phyloP scores from a whole-genome alignment of 2,888 invertebrate species.

The Odontomyia ornata region DNA sequence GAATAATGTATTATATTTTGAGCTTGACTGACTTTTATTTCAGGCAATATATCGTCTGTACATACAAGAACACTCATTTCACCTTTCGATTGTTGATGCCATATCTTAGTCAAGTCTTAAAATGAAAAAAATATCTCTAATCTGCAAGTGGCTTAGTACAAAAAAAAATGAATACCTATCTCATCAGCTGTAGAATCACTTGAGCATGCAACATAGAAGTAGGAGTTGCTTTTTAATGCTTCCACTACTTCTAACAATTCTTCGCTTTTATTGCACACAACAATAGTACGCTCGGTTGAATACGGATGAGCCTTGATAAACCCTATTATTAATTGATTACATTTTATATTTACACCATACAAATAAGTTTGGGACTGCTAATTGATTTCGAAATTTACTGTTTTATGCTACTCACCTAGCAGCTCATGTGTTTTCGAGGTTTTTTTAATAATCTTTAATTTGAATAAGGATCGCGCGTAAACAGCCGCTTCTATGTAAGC shows the following conservation, averaged over 20 bases:
- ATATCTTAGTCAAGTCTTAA: conserved; percentile 44
- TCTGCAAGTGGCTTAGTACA: too few species aligned
- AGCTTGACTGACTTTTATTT: conserved; percentile 73
- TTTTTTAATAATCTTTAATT: conserved; percentile 60
- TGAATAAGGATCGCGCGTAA: conserved; percentile 70
- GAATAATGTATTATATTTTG: conserved; percentile 77
- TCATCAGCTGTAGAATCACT: conserved; percentile 43
- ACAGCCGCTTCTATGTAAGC: conserved; percentile 79
- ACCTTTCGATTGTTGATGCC: conserved; percentile 29
- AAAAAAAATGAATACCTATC: conserved; percentile 38
- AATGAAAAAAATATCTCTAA: background rate
- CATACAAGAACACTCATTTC: conserved; percentile 69
- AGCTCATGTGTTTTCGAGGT: conserved; percentile 52
- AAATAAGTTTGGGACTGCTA: too few species aligned
- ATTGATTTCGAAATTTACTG: too few species aligned
- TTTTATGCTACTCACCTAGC: conserved; percentile 27
- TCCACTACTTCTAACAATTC: conserved; percentile 66
- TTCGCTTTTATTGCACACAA: conserved; percentile 70
- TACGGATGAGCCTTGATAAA: conserved; percentile 65
- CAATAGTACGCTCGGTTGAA: conserved; percentile 67
- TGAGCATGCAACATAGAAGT: conserved; percentile 26
- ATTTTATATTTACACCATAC: too few species aligned
- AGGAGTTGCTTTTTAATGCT: conserved; percentile 52
- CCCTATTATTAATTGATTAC: conserved; percentile 56
- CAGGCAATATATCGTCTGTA: conserved; percentile 72